Evolutionary conservation across 2,797 vertebrate species (phyloP), one percentile per base, ranked within the genome.

Genomic region (Menidia menidia): DNA sequence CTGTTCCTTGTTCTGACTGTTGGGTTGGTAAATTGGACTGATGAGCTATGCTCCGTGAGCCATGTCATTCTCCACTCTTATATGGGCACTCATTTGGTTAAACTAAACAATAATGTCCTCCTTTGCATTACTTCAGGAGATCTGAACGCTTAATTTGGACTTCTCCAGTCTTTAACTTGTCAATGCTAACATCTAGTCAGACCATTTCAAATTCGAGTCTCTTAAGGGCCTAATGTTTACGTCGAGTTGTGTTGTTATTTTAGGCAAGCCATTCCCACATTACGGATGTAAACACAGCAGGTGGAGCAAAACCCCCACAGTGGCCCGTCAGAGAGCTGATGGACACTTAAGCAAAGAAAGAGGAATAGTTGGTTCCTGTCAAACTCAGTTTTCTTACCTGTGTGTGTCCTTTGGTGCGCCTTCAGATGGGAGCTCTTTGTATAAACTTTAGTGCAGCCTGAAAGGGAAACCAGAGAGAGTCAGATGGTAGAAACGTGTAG

Each of bases 341-440:
- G n/a, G 2, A 39, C 35, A 39, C 35, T 39, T 6, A 39, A 10
- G 35, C 35, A 39, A 39, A 39, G 8, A 59, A 42, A 42, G 35
- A 51, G 16, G 31, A 43, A 16, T 3, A 52, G 2, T 25, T 2
- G 25, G 6, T 45, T 50, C 19, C 19, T 58, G 44, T 16, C 44
- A 39, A 12, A 30, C 13, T 45, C 55, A 10, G 58, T 15, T 43
- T 32, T 72, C 92, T 91, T 92, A 98, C 97, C 97, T 80, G 96
- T 98, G 88, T 98, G 97, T 45, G 96, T 98, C 81, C 97, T 93
- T 80, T 97, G 96, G 75, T 98, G 97, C 0, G 97, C 96, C 91
- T 98, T 98, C 91, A 98, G 93, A 76, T 98, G 97, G 18, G 97
- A 98, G 88, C 96, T 98, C 93, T 97, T 98, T 87, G 97, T 98